A percentile compares a stretch with the other conserved stretches of the same genome.
Evolutionary conservation across 2,888 invertebrate species (phyloP).

Genomic region (Erebia aethiops): DNA sequence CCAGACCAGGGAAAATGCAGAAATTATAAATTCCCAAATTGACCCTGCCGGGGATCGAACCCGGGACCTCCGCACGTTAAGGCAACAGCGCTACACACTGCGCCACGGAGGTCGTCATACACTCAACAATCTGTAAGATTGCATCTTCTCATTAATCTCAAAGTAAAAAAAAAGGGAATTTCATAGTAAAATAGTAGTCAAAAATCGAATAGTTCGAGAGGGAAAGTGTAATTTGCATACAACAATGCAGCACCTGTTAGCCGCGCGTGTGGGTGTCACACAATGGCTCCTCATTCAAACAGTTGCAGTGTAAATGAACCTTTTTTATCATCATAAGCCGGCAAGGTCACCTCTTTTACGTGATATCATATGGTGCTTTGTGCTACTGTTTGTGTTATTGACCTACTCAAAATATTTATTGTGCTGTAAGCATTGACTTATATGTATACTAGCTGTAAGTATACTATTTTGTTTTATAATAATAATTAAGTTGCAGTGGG

Average conservation of each 20-base stretch:
- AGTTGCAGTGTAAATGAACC: constrained; percentile 82
- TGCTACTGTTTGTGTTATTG: constrained; percentile 25
- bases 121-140: no score
- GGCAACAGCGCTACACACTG: no score
- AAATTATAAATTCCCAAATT: no score
- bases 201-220: constrained; percentile 68
- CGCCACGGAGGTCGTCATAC: no score
- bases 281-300: constrained; percentile 71
- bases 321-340: constrained; percentile 75
- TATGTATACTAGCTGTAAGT: no score
- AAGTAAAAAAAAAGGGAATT: constrained; percentile 12
- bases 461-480: no score
- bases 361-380: constrained; percentile 59
- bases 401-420: constrained; percentile 2
- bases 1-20: no score
- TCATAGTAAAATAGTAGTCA: constrained; percentile 51
- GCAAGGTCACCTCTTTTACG: constrained; percentile 75
- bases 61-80: no score
- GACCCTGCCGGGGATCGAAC: no score
- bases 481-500: no score
- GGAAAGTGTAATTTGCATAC: constrained; percentile 82
- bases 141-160: no score
- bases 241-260: constrained; percentile 81
- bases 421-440: no score
- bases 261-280: constrained; percentile 69